Base-by-base conservation (phyloP, 1,140 invertebrate species). In the Belonocnema kinseyi region DNA sequence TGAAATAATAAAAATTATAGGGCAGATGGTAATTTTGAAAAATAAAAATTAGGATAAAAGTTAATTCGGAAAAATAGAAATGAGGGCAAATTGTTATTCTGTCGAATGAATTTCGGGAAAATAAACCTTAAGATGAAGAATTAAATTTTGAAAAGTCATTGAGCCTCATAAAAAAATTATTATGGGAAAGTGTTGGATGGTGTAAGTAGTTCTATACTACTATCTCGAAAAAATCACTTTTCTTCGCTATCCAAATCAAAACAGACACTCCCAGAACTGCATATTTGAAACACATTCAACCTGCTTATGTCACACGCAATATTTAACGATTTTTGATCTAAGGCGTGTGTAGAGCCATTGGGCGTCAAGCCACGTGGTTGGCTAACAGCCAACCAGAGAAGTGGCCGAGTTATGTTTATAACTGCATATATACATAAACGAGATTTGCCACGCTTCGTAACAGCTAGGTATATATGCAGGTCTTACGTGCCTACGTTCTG, bases 291-390 rank as follows among this genome's bases (percentile, higher is more conserved):
- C 16, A 33, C 4, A 61, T 46, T 50, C 54, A 26, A 74, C n/a
- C 26, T 53, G 33, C 52, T 46, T 72, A 21, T 53, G 26, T 74
- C 52, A 13, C 73, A 53, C 52, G 50, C 52, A 53, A 40, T 74
- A 66, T 33, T 66, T 66, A 33, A 61, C 58, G 58, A 66, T 66
- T 54, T 61, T 56, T 17, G 56, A 72, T 50, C 19, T 40, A 74
- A 52, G 66, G 77, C 46, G 77, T 74, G 46, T 75, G 74, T 80
- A 78, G 83, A 66, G 14, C 61, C 61, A 66, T 83, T 84, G 82
- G 83, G 82, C 79, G 71, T 76, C 78, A 56, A 81, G 80, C 81
- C 86, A 87, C 86, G 84, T 87, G 86, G 80, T 85, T 87, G 86
- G 86, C 85, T 58, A 19, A 16, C 14, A 50, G 80, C 85, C 83